Evolutionary conservation across 1,140 invertebrate species (phyloP).

Genomic region (Chironomus tepperi): DNA sequence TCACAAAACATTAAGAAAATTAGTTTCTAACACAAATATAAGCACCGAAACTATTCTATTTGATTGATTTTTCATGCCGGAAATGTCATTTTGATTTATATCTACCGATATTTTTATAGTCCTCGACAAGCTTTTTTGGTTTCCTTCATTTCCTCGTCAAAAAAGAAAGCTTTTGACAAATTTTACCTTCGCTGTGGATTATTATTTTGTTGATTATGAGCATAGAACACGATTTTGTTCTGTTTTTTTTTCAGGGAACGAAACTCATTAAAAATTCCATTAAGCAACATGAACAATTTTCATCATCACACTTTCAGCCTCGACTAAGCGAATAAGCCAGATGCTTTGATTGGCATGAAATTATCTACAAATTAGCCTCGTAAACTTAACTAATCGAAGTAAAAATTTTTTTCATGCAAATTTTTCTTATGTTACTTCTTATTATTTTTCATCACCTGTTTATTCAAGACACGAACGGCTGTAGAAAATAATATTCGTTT

Average conservation of each 20-base stretch:
- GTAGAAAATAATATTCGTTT: neutral
- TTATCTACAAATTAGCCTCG: conserved; percentile 12
- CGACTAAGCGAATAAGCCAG: neutral
- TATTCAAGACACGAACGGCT: neutral
- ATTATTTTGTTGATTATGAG: neutral
- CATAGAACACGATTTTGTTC: neutral
- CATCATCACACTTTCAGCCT: neutral
- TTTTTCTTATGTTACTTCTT: neutral
- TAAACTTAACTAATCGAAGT: neutral
- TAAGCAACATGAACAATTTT: neutral
- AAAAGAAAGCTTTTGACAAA: neutral
- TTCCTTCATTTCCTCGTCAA: neutral
- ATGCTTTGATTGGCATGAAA: neutral
- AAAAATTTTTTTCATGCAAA: conserved; percentile 14
- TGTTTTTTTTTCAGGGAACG: neutral
- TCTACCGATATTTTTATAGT: neutral
- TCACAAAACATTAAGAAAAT: neutral
- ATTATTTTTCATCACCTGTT: conserved; percentile 1
- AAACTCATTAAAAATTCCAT: conserved; percentile 14
- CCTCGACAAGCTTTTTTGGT: neutral
- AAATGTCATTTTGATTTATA: conserved; percentile 14
- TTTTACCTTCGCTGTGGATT: neutral
- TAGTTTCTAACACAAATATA: neutral
- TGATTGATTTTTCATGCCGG: conserved; percentile 12
- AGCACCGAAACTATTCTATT: neutral